Conservation (phyloP, 2,113 vertebrate species). For the Leptobrachium leishanense region DNA sequence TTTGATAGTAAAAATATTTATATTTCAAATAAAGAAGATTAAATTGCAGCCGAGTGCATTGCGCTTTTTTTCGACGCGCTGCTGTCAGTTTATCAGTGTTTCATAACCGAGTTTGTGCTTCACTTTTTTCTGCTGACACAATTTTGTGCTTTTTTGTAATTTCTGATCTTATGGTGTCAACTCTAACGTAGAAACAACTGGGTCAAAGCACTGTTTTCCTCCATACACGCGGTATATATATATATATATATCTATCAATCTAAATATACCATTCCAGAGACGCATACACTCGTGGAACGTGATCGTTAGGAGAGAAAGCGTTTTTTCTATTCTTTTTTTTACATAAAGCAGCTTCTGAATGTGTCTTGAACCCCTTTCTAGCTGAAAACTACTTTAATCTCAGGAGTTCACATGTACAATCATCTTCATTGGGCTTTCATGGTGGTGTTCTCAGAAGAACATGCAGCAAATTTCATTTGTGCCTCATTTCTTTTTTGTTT, state of each 20-base stretch:
- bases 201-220: slow-evolving; percentile 53
- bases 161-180: slow-evolving; percentile 72
- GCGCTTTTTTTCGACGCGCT: slow-evolving; percentile 60
- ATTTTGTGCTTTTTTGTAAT: slow-evolving; percentile 73
- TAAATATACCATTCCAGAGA: not conserved
- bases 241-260: not conserved
- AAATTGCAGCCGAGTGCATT: slow-evolving; percentile 78
- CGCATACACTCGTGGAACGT: not conserved
- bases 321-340: not conserved
- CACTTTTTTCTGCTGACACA: slow-evolving; percentile 67
- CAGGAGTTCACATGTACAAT: too few relatives aligned
- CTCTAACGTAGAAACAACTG: slow-evolving; percentile 67
- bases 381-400: too few relatives aligned
- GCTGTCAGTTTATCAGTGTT: slow-evolving; percentile 71
- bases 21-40: slow-evolving; percentile 85
- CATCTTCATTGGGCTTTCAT: too few relatives aligned
- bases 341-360: not conserved
- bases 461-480: too few relatives aligned
- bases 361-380: not conserved
- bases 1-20: slow-evolving; percentile 86
- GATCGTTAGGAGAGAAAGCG: not conserved
- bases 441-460: too few relatives aligned
- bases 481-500: too few relatives aligned
- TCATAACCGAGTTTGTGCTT: slow-evolving; percentile 58
- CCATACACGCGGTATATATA: not conserved